Evolutionary conservation across 2,797 vertebrate genomes (phyloP).

Genomic region (Scleropages formosus): DNA sequence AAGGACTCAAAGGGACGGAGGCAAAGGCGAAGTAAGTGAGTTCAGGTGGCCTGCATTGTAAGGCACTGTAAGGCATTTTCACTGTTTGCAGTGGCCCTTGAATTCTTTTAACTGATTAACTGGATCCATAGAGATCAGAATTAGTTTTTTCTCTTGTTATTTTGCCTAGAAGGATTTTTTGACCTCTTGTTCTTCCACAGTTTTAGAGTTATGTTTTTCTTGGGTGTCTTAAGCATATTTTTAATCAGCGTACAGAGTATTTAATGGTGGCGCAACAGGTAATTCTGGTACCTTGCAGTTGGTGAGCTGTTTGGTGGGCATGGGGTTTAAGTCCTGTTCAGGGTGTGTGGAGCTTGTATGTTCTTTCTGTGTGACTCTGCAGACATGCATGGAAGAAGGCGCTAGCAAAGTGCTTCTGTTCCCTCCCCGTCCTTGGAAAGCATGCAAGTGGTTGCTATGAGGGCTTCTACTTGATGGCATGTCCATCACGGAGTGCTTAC

Average conservation of each 20-base stretch:
- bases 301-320: no score
- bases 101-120: conserved; percentile 58
- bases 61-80: conserved; percentile 35
- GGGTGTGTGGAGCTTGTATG: no score
- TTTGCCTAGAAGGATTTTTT: conserved; percentile 48
- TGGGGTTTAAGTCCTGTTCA: no score
- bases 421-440: no score
- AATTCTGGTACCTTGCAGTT: no score
- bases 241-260: conserved; percentile 52
- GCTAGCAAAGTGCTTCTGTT: no score
- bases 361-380: no score
- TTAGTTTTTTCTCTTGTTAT: conserved; percentile 54
- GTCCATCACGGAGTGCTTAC: conserved; percentile 58
- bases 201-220: conserved; percentile 48
- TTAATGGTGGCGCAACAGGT: no score
- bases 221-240: conserved; percentile 52
- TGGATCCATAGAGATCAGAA: conserved; percentile 56
- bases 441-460: no score
- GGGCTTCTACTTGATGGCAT: no score
- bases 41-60: neutral
- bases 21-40: conserved; percentile 89
- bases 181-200: conserved; percentile 47
- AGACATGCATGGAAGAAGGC: no score
- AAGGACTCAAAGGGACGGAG: conserved; percentile 83
- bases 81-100: no score